Conservation (phyloP, 2,888 invertebrate species). For the Hydriomena furcata region DNA sequence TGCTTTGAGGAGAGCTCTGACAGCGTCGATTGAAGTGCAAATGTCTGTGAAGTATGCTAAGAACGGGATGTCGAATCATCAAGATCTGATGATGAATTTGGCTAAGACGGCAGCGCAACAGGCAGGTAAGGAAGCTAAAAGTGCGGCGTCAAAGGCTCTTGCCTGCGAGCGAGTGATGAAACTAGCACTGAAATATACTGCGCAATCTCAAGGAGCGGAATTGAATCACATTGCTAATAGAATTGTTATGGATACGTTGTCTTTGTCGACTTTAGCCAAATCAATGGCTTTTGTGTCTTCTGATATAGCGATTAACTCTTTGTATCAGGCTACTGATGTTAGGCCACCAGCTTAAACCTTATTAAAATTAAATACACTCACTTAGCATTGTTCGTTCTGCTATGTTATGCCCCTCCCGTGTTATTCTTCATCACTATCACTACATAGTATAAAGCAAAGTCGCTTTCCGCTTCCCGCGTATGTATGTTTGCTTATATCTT, state of each 20-base stretch:
- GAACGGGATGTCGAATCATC: slow-evolving; percentile 75
- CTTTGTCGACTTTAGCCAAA: slow-evolving; percentile 71
- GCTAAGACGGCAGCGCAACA: slow-evolving; percentile 78
- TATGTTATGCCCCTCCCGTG: neutral
- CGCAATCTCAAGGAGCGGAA: slow-evolving; percentile 72
- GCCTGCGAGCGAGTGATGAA: slow-evolving; percentile 73
- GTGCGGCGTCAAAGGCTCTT: slow-evolving; percentile 70
- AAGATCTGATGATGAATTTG: slow-evolving; percentile 78
- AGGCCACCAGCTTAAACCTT: slow-evolving; percentile 62
- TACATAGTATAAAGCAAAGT: too few species aligned
- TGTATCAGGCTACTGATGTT: slow-evolving; percentile 75
- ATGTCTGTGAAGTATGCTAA: slow-evolving; percentile 76
- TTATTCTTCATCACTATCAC: too few species aligned
- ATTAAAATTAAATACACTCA: slow-evolving; percentile 11
- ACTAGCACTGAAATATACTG: slow-evolving; percentile 72
- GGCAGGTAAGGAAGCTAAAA: slow-evolving; percentile 77
- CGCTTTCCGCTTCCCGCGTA: too few species aligned
- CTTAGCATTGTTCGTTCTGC: neutral
- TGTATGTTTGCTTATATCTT: too few species aligned
- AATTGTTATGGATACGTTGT: slow-evolving; percentile 74
- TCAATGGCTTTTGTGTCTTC: slow-evolving; percentile 78
- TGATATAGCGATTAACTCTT: slow-evolving; percentile 76
- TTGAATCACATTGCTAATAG: slow-evolving; percentile 75
- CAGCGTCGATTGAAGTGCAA: slow-evolving; percentile 75
- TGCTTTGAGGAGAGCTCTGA: slow-evolving; percentile 72